Percentiles rank a stretch among this genome's conserved stretches.
phyloP scores from a whole-genome alignment of 2,113 vertebrate genomes.

The Gymnarchus niloticus region DNA sequence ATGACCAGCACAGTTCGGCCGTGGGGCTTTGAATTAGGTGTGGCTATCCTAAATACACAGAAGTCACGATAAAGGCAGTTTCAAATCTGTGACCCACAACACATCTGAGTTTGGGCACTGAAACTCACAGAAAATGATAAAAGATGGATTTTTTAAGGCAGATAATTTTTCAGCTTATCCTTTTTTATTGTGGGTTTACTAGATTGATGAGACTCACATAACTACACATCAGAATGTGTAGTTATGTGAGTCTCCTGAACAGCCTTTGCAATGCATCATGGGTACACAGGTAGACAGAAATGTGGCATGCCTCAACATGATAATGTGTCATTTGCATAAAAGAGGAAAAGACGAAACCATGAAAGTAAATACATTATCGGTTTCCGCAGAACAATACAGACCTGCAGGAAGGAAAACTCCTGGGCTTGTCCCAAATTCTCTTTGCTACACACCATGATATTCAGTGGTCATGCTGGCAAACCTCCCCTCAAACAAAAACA shows the following conservation, averaged over 20 bases:
- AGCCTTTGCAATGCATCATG: neutral
- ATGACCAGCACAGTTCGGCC: neutral
- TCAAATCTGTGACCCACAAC: conserved; percentile 6
- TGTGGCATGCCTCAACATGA: neutral
- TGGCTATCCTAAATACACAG: neutral
- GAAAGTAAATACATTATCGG: neutral
- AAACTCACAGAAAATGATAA: neutral
- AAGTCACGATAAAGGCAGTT: neutral
- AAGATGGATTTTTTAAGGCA: neutral
- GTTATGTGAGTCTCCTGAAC: neutral
- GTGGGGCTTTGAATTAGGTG: neutral
- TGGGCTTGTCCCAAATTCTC: neutral
- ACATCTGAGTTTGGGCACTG: neutral
- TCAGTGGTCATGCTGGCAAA: neutral
- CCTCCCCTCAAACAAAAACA: neutral
- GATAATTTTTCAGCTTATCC: neutral
- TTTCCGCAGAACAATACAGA: neutral
- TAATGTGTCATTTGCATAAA: conserved; percentile 1
- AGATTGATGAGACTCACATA: neutral
- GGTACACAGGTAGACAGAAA: neutral
- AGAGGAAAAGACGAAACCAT: neutral
- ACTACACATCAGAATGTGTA: neutral
- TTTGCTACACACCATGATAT: neutral
- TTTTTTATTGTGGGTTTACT: neutral
- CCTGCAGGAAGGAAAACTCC: neutral